Evolutionary conservation across 2,888 invertebrate genomes (phyloP), one percentile per base, ranked within the genome.

Genomic region (Dynastes hyllus): DNA sequence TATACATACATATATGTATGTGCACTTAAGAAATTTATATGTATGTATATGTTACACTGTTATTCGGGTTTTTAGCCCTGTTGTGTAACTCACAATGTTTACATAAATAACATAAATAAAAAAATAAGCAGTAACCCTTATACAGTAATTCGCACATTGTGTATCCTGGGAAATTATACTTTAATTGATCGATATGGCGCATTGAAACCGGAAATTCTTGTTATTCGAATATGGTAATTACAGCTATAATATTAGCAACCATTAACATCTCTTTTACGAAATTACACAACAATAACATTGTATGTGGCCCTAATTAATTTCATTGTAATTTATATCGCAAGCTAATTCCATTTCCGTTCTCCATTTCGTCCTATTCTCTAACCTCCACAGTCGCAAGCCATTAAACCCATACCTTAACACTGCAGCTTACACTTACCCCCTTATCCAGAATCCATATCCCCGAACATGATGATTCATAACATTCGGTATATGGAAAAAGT

Each of bases 281-380:
- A 27, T 63, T 32, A 63, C 2, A 32, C 4, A 69, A 40, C 51
- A 69, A 63, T 29, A 63, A 63, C 29, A 51, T 27, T 51, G 16
- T 51, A 51, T 29, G 22, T 69, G 13, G 51, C 27, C 69, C 27
- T 51, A 69, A 69, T 69, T 69, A 51, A 51, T 69, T 51, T 51
- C 22, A n/a, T 69, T 29, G 13, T 22, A 22, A 9, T 51, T 27
- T 69, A 22, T 69, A 29, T 63, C 40, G 11, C 61, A 45, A 29
- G 61, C 61, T 75, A 75, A 75, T 45, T 45, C 73, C 73, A 45
- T 45, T 75, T 75, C 27, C 63, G 61, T 58, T 61, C 73, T 22
- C 73, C 73, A 75, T 75, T 75, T 50, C 63, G 22, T 61, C 45
- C 61, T 40, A 75, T 40, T 75, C 61, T 40, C 45, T 9, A 71